Conservation (phyloP, 2,888 invertebrate genomes). For the Lasioglossum vierecki region DNA sequence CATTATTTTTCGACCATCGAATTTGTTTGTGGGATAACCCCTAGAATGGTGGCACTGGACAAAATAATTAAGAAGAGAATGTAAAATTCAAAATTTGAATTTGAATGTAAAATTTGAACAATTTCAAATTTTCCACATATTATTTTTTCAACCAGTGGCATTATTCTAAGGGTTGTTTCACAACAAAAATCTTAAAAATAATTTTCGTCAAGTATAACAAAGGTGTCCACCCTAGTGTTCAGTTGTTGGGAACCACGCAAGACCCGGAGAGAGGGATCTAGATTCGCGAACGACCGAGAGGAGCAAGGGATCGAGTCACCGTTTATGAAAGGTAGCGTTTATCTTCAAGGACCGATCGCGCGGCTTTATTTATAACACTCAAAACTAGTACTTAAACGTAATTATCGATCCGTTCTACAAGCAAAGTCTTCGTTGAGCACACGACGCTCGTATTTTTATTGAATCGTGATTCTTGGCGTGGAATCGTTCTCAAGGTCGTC, state of each 20-base stretch:
- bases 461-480: neutral
- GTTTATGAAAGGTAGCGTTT: neutral
- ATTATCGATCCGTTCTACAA: neutral
- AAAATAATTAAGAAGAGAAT: no score
- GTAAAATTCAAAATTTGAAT: no score
- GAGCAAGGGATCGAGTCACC: neutral
- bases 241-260: neutral
- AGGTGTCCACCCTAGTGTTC: no score
- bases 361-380: neutral
- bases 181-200: no score
- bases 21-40: no score
- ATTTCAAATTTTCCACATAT: no score
- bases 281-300: neutral
- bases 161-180: no score
- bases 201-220: no score
- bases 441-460: neutral
- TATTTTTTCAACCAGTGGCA: no score
- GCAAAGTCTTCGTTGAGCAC: neutral
- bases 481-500: slow-evolving; percentile 25
- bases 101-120: no score
- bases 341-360: neutral
- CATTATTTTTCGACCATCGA: no score
- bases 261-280: neutral
- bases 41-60: no score
- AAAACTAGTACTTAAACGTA: neutral